phyloP scores from a whole-genome alignment of 2,888 invertebrate genomes.

The Campoletis raptor region DNA sequence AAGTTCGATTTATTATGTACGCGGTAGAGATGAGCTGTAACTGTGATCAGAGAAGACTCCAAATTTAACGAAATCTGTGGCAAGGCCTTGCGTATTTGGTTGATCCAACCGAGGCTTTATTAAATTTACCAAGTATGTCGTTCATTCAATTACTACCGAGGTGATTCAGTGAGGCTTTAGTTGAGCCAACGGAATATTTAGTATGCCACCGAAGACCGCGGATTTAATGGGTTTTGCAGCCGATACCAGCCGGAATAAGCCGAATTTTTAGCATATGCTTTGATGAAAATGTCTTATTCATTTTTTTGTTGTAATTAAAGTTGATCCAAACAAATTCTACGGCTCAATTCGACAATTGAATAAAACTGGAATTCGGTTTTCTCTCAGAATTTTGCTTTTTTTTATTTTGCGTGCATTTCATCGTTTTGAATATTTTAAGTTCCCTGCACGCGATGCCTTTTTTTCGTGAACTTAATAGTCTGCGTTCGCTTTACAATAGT shows the following conservation, averaged over 20 bases:
- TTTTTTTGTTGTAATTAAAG: neutral
- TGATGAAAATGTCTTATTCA: neutral
- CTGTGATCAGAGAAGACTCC: neutral
- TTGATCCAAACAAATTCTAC: neutral
- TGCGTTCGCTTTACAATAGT: neutral
- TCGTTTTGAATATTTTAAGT: neutral
- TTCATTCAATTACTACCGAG: conserved; percentile 26
- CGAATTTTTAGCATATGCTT: neutral
- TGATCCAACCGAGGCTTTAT: conserved; percentile 7
- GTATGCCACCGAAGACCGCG: neutral
- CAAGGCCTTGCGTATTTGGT: neutral
- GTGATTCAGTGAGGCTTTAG: conserved; percentile 7
- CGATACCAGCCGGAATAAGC: neutral
- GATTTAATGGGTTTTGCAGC: conserved; percentile 8
- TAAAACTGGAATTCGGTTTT: neutral
- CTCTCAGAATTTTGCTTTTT: neutral
- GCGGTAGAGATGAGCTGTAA: neutral
- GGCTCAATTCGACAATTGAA: neutral
- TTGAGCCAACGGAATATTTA: conserved; percentile 17
- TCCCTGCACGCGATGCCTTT: neutral
- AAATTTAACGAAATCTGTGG: conserved; percentile 23
- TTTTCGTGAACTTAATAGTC: neutral
- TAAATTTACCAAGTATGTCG: conserved; percentile 24
- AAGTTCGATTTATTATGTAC: neutral
- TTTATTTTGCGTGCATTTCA: neutral